Evolutionary conservation across 2,797 vertebrate genomes (phyloP), one percentile per base, ranked within the genome.

Genomic region (Nasua narica): DNA sequence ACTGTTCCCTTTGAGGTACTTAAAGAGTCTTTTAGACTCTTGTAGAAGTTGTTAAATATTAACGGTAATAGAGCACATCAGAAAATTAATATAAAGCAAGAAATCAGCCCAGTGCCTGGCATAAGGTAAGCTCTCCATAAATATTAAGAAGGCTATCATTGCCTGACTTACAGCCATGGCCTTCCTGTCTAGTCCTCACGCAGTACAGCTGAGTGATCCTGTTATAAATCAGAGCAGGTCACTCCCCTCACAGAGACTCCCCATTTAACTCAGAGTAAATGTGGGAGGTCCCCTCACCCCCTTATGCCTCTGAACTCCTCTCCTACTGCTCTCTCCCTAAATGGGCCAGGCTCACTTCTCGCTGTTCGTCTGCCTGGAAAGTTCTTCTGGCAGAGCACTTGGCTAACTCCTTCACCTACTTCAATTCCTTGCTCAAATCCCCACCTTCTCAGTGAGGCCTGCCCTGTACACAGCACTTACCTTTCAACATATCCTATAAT

Each of bases 311-410:
- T 50, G 54, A 72, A 60, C 43, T 13, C 43, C 54, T 52, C 43
- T 58, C 29, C 52, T 15, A 8, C n/a, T 19, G 11, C 54, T 50
- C n/a, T 60, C 40, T 72, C 32, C 52, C 78, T 54, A 11, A 50
- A 29, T 0, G 0, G 23, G 27, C 19, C 87, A 69, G 62, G 14
- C 9, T n/a, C 1, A 0, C 14, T 40, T 27, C 46, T 50, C 7
- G 10, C 87, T 15, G 27, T 52, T 78, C 5, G 6, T 65, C 87
- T 78, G 46, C 46, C 18, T 3, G 2, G 46, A 25, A 3, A 4
- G 54, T 43, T 72, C 16, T 35, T 19, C 12, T 37, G 25, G 9
- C 25, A 23, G 50, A 79, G 32, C 32, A 15, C 50, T 35, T 69
- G 37, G 32, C 60, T 67, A 35, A 69, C 32, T 65, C 32, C 62